Evolutionary conservation across 2,113 vertebrate species (phyloP), one percentile per base, ranked within the genome.

Genomic region (Ciconia stormi): DNA sequence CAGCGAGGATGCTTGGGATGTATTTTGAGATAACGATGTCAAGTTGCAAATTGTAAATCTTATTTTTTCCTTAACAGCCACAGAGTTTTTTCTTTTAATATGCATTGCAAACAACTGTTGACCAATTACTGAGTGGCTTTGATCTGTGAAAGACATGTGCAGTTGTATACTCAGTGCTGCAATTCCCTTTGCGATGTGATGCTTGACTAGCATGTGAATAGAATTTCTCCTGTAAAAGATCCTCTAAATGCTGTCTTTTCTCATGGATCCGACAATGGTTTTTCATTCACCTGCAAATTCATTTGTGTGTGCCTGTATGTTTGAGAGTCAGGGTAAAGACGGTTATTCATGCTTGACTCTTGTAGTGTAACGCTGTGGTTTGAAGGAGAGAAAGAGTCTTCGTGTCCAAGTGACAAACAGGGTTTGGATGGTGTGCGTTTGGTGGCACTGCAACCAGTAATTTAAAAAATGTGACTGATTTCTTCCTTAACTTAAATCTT

Each of bases 401-500:
- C 2, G 4, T 22, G 67, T 27, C 52, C 36, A 83, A 80, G 49
- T 61, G 62, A 79, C 79, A 95, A 87, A 74, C 63, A 77, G 49
- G 61, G 72, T 90, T 72, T 76, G 93, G 63, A 23, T 66, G 82
- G 92, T 29, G 74, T 22, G 36, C 85, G 91, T 85, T 84, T 91
- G 88, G 86, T 91, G 87, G 96, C 87, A 88, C 91, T 59, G 61
- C 65, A 97, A 90, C 95, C 52, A 58, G 72, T 93, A 95, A 97
- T 98, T 98, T 93, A 47, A 90, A 96, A 71, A 93, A 96, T 66
- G 91, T 93, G 95, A 89, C 82, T 91, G 87, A 96, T 96, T 96
- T 95, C 86, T 97, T 80, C 84, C 82, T 96, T 81, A 97, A 94
- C 97, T 98, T 97, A 94, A 97, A 94, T 97, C 94, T 92, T 96